Percentiles rank a stretch among this genome's conserved stretches.
Evolutionary conservation across 2,888 invertebrate genomes (phyloP).

Genomic region (Nomada ruficornis): DNA sequence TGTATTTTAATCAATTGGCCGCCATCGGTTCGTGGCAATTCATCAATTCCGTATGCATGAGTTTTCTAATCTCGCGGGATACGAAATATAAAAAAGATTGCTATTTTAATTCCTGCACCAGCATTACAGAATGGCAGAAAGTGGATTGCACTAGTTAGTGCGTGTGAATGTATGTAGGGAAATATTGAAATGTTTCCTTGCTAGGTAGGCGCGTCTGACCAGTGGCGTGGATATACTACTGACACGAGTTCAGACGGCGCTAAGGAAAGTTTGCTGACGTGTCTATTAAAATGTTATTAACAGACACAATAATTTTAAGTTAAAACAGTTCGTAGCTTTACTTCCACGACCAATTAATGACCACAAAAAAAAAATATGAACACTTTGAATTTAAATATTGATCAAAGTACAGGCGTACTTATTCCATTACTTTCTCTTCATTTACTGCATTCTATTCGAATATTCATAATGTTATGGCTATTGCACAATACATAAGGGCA

Average conservation of each 20-base stretch:
- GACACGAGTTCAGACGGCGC: background rate
- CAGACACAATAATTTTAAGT: background rate
- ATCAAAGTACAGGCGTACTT: too few relatives aligned
- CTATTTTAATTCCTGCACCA: constrained; percentile 26
- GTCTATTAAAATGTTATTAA: background rate
- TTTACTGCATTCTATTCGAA: too few relatives aligned
- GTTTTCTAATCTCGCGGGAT: constrained; percentile 30
- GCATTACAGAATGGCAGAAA: constrained; percentile 4
- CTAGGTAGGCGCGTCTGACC: background rate
- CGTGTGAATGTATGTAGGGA: background rate
- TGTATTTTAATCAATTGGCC: constrained; percentile 43
- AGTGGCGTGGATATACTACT: constrained; percentile 12
- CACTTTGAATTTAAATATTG: too few relatives aligned
- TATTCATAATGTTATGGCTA: too few relatives aligned
- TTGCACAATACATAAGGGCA: too few relatives aligned
- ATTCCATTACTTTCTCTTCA: too few relatives aligned
- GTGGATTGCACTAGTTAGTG: constrained; percentile 9
- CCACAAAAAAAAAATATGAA: too few relatives aligned
- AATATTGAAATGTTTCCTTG: constrained; percentile 35
- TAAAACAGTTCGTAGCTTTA: background rate
- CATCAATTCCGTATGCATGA: constrained; percentile 48
- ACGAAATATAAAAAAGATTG: background rate
- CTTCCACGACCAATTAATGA: too few relatives aligned
- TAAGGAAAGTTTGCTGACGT: background rate
- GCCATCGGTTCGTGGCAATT: background rate